Base-by-base conservation (phyloP, 2,113 vertebrate species). In the Mustela nigripes region DNA sequence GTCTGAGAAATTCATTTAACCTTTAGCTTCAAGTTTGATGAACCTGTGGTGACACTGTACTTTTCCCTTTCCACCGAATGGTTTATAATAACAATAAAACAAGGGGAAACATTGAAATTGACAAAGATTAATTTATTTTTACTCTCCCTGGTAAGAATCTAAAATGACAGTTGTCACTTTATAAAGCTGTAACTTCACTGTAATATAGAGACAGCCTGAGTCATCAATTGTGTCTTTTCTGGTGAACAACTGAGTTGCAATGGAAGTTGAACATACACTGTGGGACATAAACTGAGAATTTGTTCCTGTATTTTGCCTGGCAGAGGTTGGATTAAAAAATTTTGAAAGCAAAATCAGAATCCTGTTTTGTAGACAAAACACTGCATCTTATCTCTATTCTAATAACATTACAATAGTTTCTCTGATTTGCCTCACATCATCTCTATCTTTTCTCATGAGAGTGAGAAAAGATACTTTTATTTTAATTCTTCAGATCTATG, bases 1-100 rank as follows among this genome's bases (percentile, higher is more conserved):
- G 18, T 19, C 79, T 96, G 84, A 97, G 86, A 98, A 98, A 98
- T 96, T 91, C 42, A 95, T 98, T 98, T 98, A 98, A 98, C 91
- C 94, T 98, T 98, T 98, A 98, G 56, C 96, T 98, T 98, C 97
- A 97, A 95, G 67, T 98, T 93, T 97, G 94, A 98, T 95, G 93
- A 94, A 98, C 80, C 89, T 96, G 91, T 87, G 84, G 94, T 98
- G 96, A 98, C 82, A 97, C 22, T 89, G 18, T 74, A 65, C 80
- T 97, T 97, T 98, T 97, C 97, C 90, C 73, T 84, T 95, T 96
- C 81, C 96, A 73, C 18, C 94, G 60, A 56, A 95, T 42, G 84
- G 65, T 97, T 98, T 98, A 98, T 96, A 97, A 90, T 96, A 98
- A 97, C 84, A 98, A 97, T 97, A 98, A 98, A 98, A 94, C 65